A percentile compares a stretch with the other conserved stretches of the same genome.
Conservation (phyloP, 1,140 invertebrate genomes). For the Portunus trituberculatus region DNA sequence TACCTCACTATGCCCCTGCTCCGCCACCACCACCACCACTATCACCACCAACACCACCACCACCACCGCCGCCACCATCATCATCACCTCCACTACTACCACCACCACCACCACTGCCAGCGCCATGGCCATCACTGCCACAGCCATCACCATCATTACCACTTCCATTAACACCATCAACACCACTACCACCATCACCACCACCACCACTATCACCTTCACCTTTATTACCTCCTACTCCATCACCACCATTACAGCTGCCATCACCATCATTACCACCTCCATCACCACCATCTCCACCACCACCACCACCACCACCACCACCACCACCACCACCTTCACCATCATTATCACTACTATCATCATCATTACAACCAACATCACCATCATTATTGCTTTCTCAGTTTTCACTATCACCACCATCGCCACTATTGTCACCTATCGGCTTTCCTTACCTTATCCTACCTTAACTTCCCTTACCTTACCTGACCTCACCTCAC, state of each 20-base stretch:
- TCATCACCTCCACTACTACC: background rate
- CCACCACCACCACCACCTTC: background rate
- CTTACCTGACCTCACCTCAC: too few relatives aligned
- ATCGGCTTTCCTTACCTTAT: background rate
- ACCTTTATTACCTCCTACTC: too few relatives aligned
- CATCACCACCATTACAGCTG: background rate
- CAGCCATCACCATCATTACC: background rate
- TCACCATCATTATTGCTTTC: too few relatives aligned
- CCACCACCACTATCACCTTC: background rate
- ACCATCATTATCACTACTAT: background rate
- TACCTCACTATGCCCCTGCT: background rate
- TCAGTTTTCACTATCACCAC: constrained; percentile 20
- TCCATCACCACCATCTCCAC: background rate
- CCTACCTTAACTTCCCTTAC: too few relatives aligned
- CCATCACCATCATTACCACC: background rate
- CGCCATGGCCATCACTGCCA: too few relatives aligned
- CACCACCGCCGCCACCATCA: background rate
- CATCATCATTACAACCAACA: too few relatives aligned
- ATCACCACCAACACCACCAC: background rate
- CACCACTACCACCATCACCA: background rate
- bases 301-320: background rate
- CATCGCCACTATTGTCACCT: background rate
- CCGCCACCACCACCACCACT: background rate
- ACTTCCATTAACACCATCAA: background rate
- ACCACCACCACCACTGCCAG: background rate